Conservation (phyloP, 2,797 vertebrate species). For the Enteromius afrohamiltoni region DNA sequence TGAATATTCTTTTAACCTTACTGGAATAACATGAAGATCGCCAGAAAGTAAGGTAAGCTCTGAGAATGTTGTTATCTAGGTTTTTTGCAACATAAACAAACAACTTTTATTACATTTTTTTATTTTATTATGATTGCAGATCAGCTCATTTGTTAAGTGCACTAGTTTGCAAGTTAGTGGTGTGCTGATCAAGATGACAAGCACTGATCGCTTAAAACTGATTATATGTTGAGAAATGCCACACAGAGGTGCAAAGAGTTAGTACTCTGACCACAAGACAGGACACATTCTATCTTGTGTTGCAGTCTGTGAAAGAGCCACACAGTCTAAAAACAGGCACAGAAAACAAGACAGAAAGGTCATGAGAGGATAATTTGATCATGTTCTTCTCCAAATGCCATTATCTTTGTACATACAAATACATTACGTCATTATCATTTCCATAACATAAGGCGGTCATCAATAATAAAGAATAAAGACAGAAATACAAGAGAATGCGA, state of each 20-base stretch:
- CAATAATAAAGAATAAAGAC: neutral
- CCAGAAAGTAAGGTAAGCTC: neutral
- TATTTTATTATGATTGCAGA: neutral
- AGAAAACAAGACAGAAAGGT: neutral
- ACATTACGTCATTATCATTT: neutral
- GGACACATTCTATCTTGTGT: neutral
- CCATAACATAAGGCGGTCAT: neutral
- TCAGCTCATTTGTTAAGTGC: neutral
- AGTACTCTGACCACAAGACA: neutral
- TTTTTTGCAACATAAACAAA: neutral
- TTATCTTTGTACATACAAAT: neutral
- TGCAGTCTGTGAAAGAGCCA: neutral
- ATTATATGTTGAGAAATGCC: neutral
- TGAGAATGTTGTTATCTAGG: neutral
- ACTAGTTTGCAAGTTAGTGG: neutral
- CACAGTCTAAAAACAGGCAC: neutral
- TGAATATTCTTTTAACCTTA: neutral
- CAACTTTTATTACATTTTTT: too few species aligned
- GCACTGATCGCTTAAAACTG: neutral
- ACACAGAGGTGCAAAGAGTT: constrained; percentile 1
- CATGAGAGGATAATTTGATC: neutral
- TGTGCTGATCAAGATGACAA: neutral
- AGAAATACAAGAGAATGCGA: neutral
- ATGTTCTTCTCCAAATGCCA: neutral
- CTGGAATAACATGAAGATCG: neutral